A percentile compares a stretch with the other conserved stretches of the same genome.
phyloP scores from a whole-genome alignment of 2,113 vertebrate species.

The Callaeas wilsoni region DNA sequence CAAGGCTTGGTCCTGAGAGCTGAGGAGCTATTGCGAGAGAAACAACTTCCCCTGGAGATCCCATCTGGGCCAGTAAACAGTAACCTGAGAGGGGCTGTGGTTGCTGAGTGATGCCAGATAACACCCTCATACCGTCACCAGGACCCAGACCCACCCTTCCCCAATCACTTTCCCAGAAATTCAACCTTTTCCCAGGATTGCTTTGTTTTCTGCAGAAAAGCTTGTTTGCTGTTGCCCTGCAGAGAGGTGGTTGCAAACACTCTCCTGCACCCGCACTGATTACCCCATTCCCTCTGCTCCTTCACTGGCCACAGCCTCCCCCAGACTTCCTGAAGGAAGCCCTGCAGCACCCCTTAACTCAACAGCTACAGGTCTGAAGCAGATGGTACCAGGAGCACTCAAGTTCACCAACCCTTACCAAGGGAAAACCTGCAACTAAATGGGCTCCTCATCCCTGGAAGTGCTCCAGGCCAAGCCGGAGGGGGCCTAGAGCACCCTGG shows the following conservation, averaged over 20 bases:
- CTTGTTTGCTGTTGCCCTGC: neutral
- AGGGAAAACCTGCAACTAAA: neutral
- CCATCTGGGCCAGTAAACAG: neutral
- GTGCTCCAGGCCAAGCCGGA: neutral
- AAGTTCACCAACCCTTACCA: neutral
- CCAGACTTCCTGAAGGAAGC: neutral
- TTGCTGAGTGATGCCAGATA: neutral
- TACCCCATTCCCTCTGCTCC: neutral
- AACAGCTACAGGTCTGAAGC: fast-evolving
- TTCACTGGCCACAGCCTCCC: fast-evolving
- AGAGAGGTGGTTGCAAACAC: fast-evolving
- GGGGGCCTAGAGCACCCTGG: neutral
- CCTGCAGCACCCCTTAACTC: neutral
- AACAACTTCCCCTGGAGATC: neutral
- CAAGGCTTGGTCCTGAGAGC: neutral
- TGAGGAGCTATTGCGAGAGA: neutral
- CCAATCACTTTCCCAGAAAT: neutral
- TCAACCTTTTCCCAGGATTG: neutral
- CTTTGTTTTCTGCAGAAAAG: neutral
- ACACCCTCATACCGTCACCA: neutral
- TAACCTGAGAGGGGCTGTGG: constrained; percentile 28
- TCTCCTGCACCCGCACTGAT: fast-evolving
- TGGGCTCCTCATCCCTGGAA: neutral
- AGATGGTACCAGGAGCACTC: fast-evolving
- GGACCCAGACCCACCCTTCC: neutral